Evolutionary conservation across 2,113 vertebrate species (phyloP), one percentile per base, ranked within the genome.

Genomic region (Rana temporaria): DNA sequence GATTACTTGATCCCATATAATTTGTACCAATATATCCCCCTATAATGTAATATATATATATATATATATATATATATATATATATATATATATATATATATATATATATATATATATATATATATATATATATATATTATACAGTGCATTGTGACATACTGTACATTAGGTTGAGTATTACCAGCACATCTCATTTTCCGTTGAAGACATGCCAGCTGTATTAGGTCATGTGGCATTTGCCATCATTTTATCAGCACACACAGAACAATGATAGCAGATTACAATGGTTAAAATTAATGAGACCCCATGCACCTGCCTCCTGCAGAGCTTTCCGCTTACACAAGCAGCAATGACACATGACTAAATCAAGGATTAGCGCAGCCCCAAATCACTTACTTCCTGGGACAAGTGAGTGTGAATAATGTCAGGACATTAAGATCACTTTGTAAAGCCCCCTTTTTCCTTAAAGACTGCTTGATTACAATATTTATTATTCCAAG

Each of bases 211-310:
- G 20, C 32, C 71, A 83, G 63, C 71, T 76, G 81, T 76, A 30
- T 75, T n/a, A 38, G 48, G 70, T 24, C 63, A 74, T 76, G 48
- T 67, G 53, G 30, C 30, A 65, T n/a, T 78, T 82, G 32, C 52
- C 15, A 48, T 59, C 22, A 26, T 26, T 32, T 59, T 57, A 56
- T 75, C 48, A 75, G 62, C 78, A 80, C 56, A 65, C 57, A 30
- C 20, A 67, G 80, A 82, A 83, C 81, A 83, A 83, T 83, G 72
- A 68, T 76, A 76, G 65, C 63, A 83, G 81, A 83, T 83, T 83
- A 83, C 81, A 83, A 72, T 83, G 81, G 81, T 83, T 83, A 83
- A 83, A 83, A 76, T 83, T 83, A 83, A 83, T 83, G 81, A 83
- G 81, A 68, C 81, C 81, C 63, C 64, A 66, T 83, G 63, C 62